These are phyloP conservation scores for Xylocopa sonorina DNA, from an alignment of 1,140 invertebrate species.

Conservation along the genomic window DNA sequence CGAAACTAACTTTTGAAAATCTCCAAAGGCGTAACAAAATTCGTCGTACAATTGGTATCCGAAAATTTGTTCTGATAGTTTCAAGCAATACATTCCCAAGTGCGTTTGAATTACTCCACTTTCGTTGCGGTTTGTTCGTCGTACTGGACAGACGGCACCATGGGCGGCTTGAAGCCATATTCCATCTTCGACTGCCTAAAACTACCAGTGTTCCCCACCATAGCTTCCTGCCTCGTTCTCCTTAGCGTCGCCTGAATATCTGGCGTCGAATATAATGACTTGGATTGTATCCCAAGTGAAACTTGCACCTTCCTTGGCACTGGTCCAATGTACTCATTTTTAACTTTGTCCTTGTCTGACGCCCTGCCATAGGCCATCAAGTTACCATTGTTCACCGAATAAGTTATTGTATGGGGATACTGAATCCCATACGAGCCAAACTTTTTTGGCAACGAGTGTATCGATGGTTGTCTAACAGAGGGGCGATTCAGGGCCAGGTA, in stretches of 20 bases:
- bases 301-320: conserved; percentile 67
- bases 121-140: conserved; percentile 84
- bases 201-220: conserved; percentile 79
- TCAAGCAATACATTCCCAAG: no score
- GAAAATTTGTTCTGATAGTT: no score
- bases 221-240: conserved; percentile 71
- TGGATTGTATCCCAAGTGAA: conserved; percentile 29
- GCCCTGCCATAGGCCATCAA: conserved; percentile 1
- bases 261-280: conserved; percentile 21
- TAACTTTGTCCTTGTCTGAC: conserved; percentile 54
- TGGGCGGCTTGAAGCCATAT: conserved; percentile 90
- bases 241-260: conserved; percentile 58
- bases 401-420: conserved; percentile 10
- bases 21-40: no score
- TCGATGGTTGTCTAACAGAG: conserved; percentile 1
- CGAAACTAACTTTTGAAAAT: no score
- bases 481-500: background rate
- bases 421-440: conserved; percentile 20
- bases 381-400: background rate
- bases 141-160: conserved; percentile 90
- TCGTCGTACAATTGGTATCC: no score
- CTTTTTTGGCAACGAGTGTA: conserved; percentile 41
- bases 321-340: conserved; percentile 79
- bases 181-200: conserved; percentile 88
- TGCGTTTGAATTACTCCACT: conserved; percentile 66